These are phyloP conservation scores for Anguilla pacifica DNA, from an alignment of 2,797 vertebrate genomes.

Conservation along the genomic window DNA sequence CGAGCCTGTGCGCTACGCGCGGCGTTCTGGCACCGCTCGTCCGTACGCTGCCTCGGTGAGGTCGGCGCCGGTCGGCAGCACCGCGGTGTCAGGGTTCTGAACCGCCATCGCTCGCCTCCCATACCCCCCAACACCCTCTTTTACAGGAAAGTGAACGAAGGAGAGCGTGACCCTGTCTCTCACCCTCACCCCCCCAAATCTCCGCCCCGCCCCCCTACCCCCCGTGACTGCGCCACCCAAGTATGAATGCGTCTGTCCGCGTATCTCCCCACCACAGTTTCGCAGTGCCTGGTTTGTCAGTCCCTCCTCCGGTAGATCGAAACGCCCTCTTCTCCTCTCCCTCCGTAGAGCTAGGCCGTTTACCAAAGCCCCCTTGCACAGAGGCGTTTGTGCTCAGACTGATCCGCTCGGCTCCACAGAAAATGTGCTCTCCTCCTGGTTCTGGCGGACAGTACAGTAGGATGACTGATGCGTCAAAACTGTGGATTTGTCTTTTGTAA, in stretches of 20 bases:
- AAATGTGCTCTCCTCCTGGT: not conserved
- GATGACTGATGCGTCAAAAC: conserved; percentile 3
- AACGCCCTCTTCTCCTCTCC: not conserved
- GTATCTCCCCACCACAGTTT: not conserved
- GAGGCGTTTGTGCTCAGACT: not conserved
- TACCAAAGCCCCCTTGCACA: not conserved
- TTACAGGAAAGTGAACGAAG: conserved; percentile 8
- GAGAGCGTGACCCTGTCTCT: conserved; percentile 1
- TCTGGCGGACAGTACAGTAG: conserved; percentile 1
- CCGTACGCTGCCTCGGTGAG: not conserved
- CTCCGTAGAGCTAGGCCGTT: not conserved
- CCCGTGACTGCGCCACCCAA: not conserved
- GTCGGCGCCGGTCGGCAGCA: conserved; percentile 31
- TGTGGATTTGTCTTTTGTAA: conserved; percentile 30
- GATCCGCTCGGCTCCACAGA: not conserved
- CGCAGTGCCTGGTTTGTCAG: conserved; percentile 19
- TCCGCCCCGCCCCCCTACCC: not conserved
- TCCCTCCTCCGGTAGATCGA: not conserved
- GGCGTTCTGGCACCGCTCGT: conserved; percentile 13
- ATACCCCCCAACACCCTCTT: conserved; percentile 39
- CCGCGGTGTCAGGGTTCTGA: conserved; percentile 29
- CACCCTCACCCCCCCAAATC: not conserved
- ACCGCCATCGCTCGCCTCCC: conserved; percentile 31
- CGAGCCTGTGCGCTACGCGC: not conserved
- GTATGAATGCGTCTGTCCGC: not conserved